These are phyloP conservation scores for Gasterosteus nipponicus DNA, from an alignment of 2,113 vertebrate genomes.

Conservation along the genomic window DNA sequence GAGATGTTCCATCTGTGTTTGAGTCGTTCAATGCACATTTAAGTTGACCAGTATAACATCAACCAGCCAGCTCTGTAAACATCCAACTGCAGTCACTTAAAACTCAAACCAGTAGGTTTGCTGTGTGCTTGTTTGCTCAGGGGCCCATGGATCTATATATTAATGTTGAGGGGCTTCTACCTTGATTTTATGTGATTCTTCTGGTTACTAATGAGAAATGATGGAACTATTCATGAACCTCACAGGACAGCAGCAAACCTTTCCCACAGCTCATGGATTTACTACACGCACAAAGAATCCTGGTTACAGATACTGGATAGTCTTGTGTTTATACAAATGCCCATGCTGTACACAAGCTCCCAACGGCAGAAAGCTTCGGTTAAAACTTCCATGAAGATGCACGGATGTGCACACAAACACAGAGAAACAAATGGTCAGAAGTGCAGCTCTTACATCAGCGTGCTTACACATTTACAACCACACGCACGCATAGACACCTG, in stretches of 20 bases:
- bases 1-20: neutral
- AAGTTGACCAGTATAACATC: neutral
- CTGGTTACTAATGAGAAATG: constrained; percentile 11
- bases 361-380: neutral
- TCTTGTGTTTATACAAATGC: neutral
- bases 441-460: constrained; percentile 17
- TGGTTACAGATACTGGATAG: neutral
- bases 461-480: neutral
- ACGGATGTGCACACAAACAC: constrained; percentile 10
- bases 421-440: constrained; percentile 2
- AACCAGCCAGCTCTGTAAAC: neutral
- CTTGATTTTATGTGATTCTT: constrained; percentile 17
- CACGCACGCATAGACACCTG: constrained; percentile 29
- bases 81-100: neutral
- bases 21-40: neutral
- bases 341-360: neutral
- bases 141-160: neutral
- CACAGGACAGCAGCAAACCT: constrained; percentile 16
- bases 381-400: neutral
- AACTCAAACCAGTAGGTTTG: neutral
- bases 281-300: neutral
- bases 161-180: neutral
- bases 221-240: constrained; percentile 37
- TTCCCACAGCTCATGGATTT: constrained; percentile 33
- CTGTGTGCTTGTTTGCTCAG: constrained; percentile 6